Evolutionary conservation across 1,140 invertebrate genomes (phyloP).

Genomic region (Carcinoscorpius rotundicauda): DNA sequence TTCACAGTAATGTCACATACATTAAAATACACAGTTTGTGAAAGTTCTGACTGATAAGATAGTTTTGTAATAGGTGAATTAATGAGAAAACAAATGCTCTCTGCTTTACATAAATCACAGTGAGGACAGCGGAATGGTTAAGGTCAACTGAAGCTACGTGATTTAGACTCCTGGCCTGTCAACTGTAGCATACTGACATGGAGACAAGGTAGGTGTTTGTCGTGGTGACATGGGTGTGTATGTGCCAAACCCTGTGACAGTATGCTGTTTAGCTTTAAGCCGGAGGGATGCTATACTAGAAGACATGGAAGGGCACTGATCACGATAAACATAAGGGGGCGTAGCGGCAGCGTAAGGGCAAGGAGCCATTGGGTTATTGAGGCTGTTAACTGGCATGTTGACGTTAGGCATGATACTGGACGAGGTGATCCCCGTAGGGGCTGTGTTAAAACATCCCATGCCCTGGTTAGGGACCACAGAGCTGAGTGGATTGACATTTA

Average conservation of each 20-base stretch:
- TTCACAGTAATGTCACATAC: too few species aligned
- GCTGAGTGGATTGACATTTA: slow-evolving; percentile 45
- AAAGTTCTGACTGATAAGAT: too few species aligned
- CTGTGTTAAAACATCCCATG: slow-evolving; percentile 69
- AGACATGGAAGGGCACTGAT: slow-evolving; percentile 61
- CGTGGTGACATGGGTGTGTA: slow-evolving; percentile 34
- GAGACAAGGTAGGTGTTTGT: slow-evolving; percentile 62
- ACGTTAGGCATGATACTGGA: slow-evolving; percentile 20
- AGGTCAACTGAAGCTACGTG: too few species aligned
- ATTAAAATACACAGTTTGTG: too few species aligned
- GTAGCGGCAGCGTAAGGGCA: slow-evolving; percentile 36
- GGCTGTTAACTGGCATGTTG: slow-evolving; percentile 31
- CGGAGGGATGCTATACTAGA: slow-evolving; percentile 75
- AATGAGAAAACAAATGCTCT: too few species aligned
- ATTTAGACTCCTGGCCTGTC: slow-evolving; percentile 27
- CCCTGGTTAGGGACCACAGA: slow-evolving; percentile 57
- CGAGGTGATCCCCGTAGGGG: slow-evolving; percentile 26
- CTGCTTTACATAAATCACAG: too few species aligned
- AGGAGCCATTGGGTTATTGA: slow-evolving; percentile 29
- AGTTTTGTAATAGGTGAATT: too few species aligned
- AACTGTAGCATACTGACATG: slow-evolving; percentile 68
- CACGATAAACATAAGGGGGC: slow-evolving; percentile 35
- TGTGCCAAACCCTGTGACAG: slow-evolving; percentile 35
- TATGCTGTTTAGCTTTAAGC: slow-evolving; percentile 82
- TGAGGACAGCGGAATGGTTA: too few species aligned